Evolutionary conservation across 2,797 vertebrate genomes (phyloP), one percentile per base, ranked within the genome.

Genomic region (Vireo griseus): DNA sequence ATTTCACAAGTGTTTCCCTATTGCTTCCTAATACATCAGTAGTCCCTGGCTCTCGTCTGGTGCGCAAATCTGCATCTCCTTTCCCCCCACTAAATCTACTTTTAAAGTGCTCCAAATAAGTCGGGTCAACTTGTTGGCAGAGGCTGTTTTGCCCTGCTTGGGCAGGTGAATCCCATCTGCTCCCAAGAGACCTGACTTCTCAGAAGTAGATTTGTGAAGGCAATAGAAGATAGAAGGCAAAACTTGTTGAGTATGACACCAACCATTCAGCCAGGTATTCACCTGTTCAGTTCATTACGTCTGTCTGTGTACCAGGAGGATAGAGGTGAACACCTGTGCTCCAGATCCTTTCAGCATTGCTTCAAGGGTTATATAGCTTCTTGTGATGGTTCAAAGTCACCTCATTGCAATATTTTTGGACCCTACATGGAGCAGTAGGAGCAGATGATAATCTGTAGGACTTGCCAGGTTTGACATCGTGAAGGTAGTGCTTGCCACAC

Each of bases 381-480:
- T 62, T 51, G 59, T 42, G 24, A 14, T 54, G 24, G 16, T 67
- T 61, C 18, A 10, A 22, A 78, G 35, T 63, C 45, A 33, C 28
- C 24, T 78, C 15, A 5, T 42, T 82, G 62, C 11, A 18, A 13
- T 67, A 9, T 82, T 5, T 0, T 62, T 75, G 79, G 24, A 58
- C 18, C 29, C 12, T 47, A 28, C 2, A 0, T 25, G 47, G 31
- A 72, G 18, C 13, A 78, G 25, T 29, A 76, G 28, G 37, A 80
- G 44, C 21, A 80, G 48, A n/a, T 66, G n/a, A 52, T 84, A 42
- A 78, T 58, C 18, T 48, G 29, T 81, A 59, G 69, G 35, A 51
- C 66, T 87, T 74, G 29, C 25, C 35, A 47, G 21, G 44, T 40
- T 58, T 67, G 61, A 29, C 28, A 15, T 75, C 0, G 0, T 1